Evolutionary conservation across 1,140 invertebrate species (phyloP), one percentile per base, ranked within the genome.

Genomic region (Forficula auricularia): DNA sequence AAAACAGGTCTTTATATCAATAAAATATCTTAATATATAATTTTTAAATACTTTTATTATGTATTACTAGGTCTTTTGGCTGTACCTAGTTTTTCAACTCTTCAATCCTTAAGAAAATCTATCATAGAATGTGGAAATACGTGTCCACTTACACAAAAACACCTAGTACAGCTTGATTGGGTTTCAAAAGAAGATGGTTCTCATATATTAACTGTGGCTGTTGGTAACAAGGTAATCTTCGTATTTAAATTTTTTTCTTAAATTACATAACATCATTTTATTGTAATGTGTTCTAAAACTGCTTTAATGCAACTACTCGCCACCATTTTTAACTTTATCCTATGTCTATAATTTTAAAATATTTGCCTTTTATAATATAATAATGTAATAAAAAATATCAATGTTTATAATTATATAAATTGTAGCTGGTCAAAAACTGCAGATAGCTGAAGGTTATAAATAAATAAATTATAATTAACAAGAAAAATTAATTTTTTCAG

Each of bases 101-200:
- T 95, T 2, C 86, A 91, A 49, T 89, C 85, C 1, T 60, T 94
- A 19, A 68, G 82, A 30, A 84, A 82, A 57, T 86, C 82, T 19
- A 91, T 91, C 3, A 82, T 82, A 44, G 87, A 92, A 57, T 84
- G 87, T 55, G 84, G 84, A 0, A 89, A 89, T 54, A 87, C 85
- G 0, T 89, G 82, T 54, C 82, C 83, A 0, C 54, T 89, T 1
- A 86, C 82, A 0, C 83, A 87, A 54, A 87, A 87, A 60, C 48
- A 52, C 19, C 43, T 53, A 14, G 87, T 98, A 1, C 89, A 95
- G 56, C 61, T 99, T 20, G 95, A 98, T 64, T 99, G 95, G 95
- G 92, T 97, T 2, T 96, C 92, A 0, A 94, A 94, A 50, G 94
- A 98, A 58, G 94, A 99, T 63, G 95, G 95, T 2, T 91, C 89